Percentiles rank a stretch among this genome's conserved stretches.
Evolutionary conservation across 2,797 vertebrate species (phyloP).

Genomic region (Delichon dasypus): DNA sequence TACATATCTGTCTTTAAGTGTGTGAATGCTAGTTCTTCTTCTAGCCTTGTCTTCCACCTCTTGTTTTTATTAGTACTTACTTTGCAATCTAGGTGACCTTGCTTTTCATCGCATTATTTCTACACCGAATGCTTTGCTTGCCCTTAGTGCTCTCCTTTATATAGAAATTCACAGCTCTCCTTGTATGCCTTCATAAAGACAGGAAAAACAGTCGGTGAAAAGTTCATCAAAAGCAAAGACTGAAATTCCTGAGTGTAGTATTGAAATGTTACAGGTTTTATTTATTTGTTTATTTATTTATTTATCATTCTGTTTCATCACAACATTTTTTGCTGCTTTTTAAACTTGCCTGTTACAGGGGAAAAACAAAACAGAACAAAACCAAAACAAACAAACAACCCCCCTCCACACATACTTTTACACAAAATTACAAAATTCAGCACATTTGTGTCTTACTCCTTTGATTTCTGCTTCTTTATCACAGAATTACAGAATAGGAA

Average conservation of each 20-base stretch:
- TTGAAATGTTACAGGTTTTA: background rate
- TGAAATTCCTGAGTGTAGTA: background rate
- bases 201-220: background rate
- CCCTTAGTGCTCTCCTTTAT: background rate
- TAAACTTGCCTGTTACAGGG: background rate
- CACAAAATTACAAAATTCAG: background rate
- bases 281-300: background rate
- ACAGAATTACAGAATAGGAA: background rate
- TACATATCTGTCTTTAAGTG: background rate
- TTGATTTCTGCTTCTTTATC: background rate
- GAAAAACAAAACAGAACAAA: background rate
- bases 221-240: background rate
- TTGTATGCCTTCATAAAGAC: background rate
- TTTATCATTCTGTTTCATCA: background rate
- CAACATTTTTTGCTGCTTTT: background rate
- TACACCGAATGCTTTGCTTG: background rate
- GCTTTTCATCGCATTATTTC: slow-evolving; percentile 23
- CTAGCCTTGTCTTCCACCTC: background rate
- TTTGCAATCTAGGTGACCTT: background rate
- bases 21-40: background rate
- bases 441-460: background rate
- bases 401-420: background rate
- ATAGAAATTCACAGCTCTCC: background rate
- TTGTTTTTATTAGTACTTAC: background rate
- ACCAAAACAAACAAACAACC: too few relatives aligned